A percentile compares a stretch with the other conserved stretches of the same genome.
These are phyloP conservation scores for Cheilosia pagana DNA, from an alignment of 2,888 invertebrate species.

Conservation along the genomic window DNA sequence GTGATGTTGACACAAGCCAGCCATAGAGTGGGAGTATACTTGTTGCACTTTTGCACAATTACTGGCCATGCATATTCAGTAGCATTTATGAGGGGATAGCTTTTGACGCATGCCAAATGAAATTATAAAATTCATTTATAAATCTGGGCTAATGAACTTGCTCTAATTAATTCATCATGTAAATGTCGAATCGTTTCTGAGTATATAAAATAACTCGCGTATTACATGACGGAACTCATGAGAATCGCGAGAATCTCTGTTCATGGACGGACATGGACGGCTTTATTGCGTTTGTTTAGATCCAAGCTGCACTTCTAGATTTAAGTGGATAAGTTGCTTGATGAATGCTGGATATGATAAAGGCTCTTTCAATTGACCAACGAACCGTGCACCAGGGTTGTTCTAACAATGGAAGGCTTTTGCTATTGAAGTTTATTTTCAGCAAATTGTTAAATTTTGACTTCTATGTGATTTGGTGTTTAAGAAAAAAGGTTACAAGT, in stretches of 20 bases:
- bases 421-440: constrained; percentile 1
- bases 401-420: not conserved
- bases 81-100: not conserved
- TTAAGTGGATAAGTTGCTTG: constrained; percentile 45
- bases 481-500: no score
- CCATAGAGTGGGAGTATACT: constrained; percentile 9
- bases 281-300: constrained; percentile 9
- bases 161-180: constrained; percentile 58
- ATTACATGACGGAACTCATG: constrained; percentile 15
- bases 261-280: not conserved
- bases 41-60: constrained; percentile 23
- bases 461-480: not conserved
- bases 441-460: not conserved
- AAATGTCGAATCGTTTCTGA: constrained; percentile 4
- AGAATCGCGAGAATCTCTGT: not conserved
- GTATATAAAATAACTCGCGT: not conserved
- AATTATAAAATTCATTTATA: constrained; percentile 43
- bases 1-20: constrained; percentile 3
- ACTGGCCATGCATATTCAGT: constrained; percentile 8
- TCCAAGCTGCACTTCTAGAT: constrained; percentile 17
- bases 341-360: constrained; percentile 43
- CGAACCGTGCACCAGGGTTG: constrained; percentile 4
- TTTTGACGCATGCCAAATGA: constrained; percentile 49
- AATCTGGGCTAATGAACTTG: constrained; percentile 72
- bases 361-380: constrained; percentile 58